Percentiles rank a stretch among this genome's conserved stretches.
Conservation (phyloP, 2,113 vertebrate species). For the Platysternon megacephalum region DNA sequence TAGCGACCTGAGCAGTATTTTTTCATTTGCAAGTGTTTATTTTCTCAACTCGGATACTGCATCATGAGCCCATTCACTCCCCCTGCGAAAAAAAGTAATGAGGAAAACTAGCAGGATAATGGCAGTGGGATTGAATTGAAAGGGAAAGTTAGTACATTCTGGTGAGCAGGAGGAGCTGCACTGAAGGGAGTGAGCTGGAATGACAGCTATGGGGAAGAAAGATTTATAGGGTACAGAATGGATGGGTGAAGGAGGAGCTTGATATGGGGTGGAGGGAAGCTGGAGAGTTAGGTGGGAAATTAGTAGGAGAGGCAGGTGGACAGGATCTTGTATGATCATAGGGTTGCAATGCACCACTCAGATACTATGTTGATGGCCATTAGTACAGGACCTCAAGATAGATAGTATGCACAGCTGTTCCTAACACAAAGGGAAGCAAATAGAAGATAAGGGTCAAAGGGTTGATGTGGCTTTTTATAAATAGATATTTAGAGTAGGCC, state of each 20-base stretch:
- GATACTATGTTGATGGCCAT: neutral
- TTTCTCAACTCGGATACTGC: neutral
- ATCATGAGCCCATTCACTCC: neutral
- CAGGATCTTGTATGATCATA: neutral
- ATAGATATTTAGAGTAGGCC: conserved; percentile 55
- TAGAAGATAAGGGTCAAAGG: conserved; percentile 52
- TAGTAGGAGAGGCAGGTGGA: conserved; percentile 5
- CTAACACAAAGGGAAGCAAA: conserved; percentile 30
- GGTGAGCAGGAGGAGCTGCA: neutral
- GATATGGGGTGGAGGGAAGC: neutral
- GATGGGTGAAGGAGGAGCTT: too few relatives aligned
- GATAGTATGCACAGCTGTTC: conserved; percentile 60
- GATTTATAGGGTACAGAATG: neutral
- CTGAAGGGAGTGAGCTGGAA: neutral
- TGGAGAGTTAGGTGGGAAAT: neutral
- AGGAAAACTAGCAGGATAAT: neutral
- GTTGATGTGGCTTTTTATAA: conserved; percentile 44
- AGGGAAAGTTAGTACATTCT: neutral
- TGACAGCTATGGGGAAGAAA: neutral
- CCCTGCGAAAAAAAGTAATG: neutral
- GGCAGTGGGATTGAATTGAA: neutral
- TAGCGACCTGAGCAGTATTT: neutral
- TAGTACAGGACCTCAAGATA: conserved; percentile 5
- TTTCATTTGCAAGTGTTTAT: neutral
- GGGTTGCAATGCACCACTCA: neutral